Percentiles rank a stretch among this genome's conserved stretches.
phyloP scores from a whole-genome alignment of 2,797 vertebrate species.

The Sebastiscus tertius region DNA sequence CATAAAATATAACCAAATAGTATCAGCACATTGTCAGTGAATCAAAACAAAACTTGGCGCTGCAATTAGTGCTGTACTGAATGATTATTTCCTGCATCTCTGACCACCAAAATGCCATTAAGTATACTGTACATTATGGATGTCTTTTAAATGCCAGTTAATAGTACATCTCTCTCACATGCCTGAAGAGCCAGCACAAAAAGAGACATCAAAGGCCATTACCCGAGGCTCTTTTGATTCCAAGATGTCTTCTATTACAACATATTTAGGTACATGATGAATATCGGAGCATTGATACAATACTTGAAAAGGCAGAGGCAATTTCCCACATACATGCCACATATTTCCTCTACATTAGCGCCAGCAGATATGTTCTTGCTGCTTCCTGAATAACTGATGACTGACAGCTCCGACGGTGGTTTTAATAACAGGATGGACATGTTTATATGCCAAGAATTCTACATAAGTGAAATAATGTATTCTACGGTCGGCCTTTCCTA shows the following conservation, averaged over 20 bases:
- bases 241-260: slow-evolving; percentile 4
- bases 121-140: slow-evolving; percentile 21
- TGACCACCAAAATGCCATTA: slow-evolving; percentile 18
- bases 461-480: slow-evolving; percentile 51
- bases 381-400: slow-evolving; percentile 12
- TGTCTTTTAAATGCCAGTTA: slow-evolving; percentile 29
- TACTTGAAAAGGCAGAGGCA: slow-evolving; percentile 10
- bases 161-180: neutral
- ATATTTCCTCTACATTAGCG: slow-evolving; percentile 13
- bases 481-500: slow-evolving; percentile 46
- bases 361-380: neutral
- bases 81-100: slow-evolving; percentile 16
- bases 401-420: slow-evolving; percentile 14
- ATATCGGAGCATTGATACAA: slow-evolving; percentile 4
- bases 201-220: slow-evolving; percentile 13
- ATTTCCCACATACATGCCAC: slow-evolving; percentile 7
- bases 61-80: slow-evolving; percentile 22
- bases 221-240: slow-evolving; percentile 5
- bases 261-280: neutral
- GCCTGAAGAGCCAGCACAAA: neutral
- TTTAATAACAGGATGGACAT: slow-evolving; percentile 29
- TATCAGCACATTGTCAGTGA: slow-evolving; percentile 5
- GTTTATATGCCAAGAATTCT: slow-evolving; percentile 37
- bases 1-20: slow-evolving; percentile 27
- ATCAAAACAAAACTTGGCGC: slow-evolving; percentile 30